Percentiles rank a stretch among this genome's conserved stretches.
Conservation (phyloP, 2,888 invertebrate species). For the Limnephilus rhombicus region DNA sequence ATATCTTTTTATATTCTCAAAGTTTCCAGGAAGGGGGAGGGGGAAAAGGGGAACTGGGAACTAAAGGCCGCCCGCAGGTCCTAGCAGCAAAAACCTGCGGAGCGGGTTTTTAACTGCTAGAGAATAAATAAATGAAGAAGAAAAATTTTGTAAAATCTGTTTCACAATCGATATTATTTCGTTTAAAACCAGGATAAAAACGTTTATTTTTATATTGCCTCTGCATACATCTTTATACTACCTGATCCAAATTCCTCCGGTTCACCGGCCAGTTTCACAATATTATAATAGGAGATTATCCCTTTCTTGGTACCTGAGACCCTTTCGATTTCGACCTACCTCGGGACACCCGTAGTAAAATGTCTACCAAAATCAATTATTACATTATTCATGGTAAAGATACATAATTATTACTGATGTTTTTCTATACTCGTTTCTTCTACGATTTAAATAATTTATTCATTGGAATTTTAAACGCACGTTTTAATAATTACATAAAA, state of each 20-base stretch:
- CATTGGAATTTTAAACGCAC: background rate
- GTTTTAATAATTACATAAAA: background rate
- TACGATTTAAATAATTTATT: background rate
- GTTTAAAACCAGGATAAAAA: no score
- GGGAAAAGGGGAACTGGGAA: no score
- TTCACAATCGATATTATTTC: no score
- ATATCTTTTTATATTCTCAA: no score
- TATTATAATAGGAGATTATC: constrained; percentile 16
- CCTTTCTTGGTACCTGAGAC: background rate
- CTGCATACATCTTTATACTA: background rate
- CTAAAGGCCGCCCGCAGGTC: no score
- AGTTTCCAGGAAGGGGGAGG: no score
- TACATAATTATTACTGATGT: background rate
- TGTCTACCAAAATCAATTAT: background rate
- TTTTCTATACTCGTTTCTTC: background rate
- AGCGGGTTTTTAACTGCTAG: no score
- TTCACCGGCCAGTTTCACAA: background rate
- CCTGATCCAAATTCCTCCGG: constrained; percentile 10
- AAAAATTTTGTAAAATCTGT: no score
- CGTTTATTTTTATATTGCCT: background rate
- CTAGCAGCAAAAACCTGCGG: no score
- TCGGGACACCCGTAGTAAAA: background rate
- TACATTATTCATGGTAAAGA: background rate
- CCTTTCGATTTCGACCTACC: background rate
- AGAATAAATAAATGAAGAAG: no score